phyloP scores from a whole-genome alignment of 92 coral and sea anemone genomes.

The Zoanthus sansibaricus region DNA sequence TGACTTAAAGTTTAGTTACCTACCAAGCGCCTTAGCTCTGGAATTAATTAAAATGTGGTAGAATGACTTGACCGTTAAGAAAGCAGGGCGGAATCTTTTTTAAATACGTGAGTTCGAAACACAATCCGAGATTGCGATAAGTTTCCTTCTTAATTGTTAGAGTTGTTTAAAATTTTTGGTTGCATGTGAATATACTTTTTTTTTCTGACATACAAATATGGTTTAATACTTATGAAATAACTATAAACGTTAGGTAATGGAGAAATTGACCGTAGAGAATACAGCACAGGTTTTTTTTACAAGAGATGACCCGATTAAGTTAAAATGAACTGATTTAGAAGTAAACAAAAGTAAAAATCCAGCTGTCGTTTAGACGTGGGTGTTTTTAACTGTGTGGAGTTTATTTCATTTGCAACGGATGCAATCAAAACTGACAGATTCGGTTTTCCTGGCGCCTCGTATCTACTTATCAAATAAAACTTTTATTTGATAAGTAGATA shows the following conservation, averaged over 20 bases:
- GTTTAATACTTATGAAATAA: no score
- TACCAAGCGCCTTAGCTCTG: not conserved
- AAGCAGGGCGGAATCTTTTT: not conserved
- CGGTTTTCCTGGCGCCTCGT: conserved; percentile 13
- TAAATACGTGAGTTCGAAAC: not conserved
- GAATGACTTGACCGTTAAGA: not conserved
- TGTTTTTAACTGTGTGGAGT: not conserved
- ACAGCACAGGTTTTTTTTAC: not conserved
- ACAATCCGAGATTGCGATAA: not conserved
- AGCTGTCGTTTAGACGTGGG: not conserved
- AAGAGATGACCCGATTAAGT: conserved; percentile 8
- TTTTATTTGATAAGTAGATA: no score
- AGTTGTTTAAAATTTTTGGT: not conserved
- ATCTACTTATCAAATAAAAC: conserved; percentile 26
- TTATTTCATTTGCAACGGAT: conserved; percentile 12
- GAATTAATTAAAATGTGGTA: not conserved
- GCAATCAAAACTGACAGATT: conserved; percentile 25
- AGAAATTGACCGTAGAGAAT: no score
- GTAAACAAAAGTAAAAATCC: not conserved
- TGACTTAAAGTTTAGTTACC: not conserved
- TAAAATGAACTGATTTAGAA: not conserved
- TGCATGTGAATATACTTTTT: no score
- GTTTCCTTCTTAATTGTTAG: not conserved
- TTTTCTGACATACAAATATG: no score
- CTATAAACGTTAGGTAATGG: no score